Conservation (phyloP, 2,888 invertebrate species). For the Boloria selene region DNA sequence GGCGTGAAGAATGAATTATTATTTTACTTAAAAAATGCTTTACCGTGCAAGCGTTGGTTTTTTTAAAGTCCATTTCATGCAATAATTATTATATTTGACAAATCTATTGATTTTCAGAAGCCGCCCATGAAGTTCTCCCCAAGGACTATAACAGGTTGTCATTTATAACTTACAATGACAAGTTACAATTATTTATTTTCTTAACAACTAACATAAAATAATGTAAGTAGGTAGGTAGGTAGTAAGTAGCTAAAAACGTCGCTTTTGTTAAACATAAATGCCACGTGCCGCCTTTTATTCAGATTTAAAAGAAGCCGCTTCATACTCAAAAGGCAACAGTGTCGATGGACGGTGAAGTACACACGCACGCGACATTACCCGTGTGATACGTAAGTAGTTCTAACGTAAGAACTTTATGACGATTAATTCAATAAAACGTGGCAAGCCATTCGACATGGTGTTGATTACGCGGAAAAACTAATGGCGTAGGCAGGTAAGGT, state of each 20-base stretch:
- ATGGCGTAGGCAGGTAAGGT: not conserved
- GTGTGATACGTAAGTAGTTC: too few relatives aligned
- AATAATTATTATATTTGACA: not conserved
- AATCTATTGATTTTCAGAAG: not conserved
- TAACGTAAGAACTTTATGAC: not conserved
- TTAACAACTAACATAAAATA: not conserved
- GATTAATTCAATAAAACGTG: slow-evolving; percentile 2
- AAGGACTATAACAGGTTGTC: not conserved
- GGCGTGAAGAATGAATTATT: too few relatives aligned
- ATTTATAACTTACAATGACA: slow-evolving; percentile 14
- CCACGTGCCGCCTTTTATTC: too few relatives aligned
- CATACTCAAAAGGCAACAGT: too few relatives aligned
- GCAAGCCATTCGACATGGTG: slow-evolving; percentile 1
- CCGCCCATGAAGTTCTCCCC: not conserved
- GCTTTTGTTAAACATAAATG: too few relatives aligned
- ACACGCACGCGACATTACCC: too few relatives aligned
- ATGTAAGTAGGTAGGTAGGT: too few relatives aligned
- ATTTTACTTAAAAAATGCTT: too few relatives aligned
- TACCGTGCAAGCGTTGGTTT: too few relatives aligned
- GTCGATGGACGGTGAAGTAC: too few relatives aligned
- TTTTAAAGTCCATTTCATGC: not conserved
- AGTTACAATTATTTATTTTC: not conserved
- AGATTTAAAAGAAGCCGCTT: too few relatives aligned
- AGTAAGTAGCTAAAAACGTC: too few relatives aligned
- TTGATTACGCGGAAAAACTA: not conserved